phyloP scores from a whole-genome alignment of 2,888 invertebrate species.

The Rhabditophanes sp. region DNA sequence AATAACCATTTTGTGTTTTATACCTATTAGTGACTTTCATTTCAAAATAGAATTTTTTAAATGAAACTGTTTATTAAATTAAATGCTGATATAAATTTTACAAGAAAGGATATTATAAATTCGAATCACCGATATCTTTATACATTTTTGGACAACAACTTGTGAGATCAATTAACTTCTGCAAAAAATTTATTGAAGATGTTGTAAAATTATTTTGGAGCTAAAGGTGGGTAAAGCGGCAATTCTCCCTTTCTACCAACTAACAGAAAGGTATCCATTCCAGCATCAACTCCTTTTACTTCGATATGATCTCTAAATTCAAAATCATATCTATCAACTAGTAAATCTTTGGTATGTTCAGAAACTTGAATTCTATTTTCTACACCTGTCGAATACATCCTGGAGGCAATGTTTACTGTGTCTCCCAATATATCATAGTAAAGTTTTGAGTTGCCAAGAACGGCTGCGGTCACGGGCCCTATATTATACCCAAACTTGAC shows the following conservation, averaged over 20 bases:
- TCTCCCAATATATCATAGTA: constrained; percentile 98
- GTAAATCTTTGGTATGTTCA: constrained; percentile 38
- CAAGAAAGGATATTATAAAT: too few species aligned
- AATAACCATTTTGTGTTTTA: too few species aligned
- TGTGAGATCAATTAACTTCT: too few species aligned
- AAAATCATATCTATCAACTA: constrained; percentile 64
- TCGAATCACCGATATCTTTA: too few species aligned
- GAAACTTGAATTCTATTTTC: constrained; percentile 57
- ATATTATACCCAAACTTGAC: constrained; percentile 59
- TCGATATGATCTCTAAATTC: constrained; percentile 80
- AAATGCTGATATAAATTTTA: too few species aligned
- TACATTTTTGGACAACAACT: too few species aligned
- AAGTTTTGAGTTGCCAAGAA: constrained; percentile 83
- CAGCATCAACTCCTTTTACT: constrained; percentile 66
- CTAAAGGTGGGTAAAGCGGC: too few species aligned
- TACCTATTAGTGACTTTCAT: too few species aligned
- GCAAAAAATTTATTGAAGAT: too few species aligned
- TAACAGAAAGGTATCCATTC: constrained; percentile 44
- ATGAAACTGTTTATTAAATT: too few species aligned
- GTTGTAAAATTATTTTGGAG: too few species aligned
- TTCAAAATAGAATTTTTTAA: too few species aligned
- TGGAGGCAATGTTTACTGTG: constrained; percentile 84
- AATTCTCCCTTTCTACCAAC: constrained; percentile 27
- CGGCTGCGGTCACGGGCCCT: constrained; percentile 74
- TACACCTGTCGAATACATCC: constrained; percentile 91